Evolutionary conservation across 2,888 invertebrate genomes (phyloP).

Genomic region (Cryptophagus acutangulus): DNA sequence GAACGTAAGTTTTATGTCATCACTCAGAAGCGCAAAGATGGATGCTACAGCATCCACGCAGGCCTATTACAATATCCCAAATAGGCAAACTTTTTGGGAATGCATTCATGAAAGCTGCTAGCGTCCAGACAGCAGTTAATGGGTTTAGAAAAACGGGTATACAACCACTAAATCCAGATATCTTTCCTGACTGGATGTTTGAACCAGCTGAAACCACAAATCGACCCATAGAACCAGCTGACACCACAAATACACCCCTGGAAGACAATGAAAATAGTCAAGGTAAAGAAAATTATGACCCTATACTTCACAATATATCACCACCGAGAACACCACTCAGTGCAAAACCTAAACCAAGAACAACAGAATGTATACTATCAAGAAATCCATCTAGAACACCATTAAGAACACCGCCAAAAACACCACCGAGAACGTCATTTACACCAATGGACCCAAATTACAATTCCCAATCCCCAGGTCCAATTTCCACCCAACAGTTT

Average conservation of each 20-base stretch:
- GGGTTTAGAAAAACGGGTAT: constrained; percentile 28
- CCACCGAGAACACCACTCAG: too few relatives aligned
- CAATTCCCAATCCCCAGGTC: not conserved
- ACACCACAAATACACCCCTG: not conserved
- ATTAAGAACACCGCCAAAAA: too few relatives aligned
- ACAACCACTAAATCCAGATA: constrained; percentile 6
- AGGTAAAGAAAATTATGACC: too few relatives aligned
- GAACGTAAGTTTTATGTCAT: constrained; percentile 30
- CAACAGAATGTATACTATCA: too few relatives aligned
- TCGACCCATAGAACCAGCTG: not conserved
- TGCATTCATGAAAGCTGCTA: constrained; percentile 27
- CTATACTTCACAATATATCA: too few relatives aligned
- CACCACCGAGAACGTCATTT: too few relatives aligned
- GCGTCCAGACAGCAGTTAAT: constrained; percentile 23
- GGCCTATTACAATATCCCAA: constrained; percentile 23
- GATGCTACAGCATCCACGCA: constrained; percentile 12
- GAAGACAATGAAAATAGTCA: too few relatives aligned
- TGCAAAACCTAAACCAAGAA: too few relatives aligned
- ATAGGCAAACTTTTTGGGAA: constrained; percentile 25
- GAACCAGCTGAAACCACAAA: not conserved
- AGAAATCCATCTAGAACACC: too few relatives aligned
- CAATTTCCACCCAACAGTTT: constrained; percentile 5
- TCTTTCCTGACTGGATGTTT: not conserved
- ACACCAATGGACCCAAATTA: too few relatives aligned
- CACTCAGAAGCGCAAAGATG: constrained; percentile 23